A percentile compares a stretch with the other conserved stretches of the same genome.
phyloP scores from a whole-genome alignment of 2,113 vertebrate genomes.

The Corvus hawaiiensis region DNA sequence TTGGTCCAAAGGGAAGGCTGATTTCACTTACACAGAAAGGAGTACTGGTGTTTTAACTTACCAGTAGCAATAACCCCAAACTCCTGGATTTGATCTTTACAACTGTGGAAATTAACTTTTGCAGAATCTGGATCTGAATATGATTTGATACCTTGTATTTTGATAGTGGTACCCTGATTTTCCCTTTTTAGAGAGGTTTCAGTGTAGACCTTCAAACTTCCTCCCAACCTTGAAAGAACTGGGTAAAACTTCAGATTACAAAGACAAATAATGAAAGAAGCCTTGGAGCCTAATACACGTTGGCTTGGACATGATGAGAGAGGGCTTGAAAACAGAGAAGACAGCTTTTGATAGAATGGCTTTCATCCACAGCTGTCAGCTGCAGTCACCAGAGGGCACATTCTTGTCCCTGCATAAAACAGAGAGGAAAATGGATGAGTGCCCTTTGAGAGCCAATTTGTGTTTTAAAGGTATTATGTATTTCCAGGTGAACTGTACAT shows the following conservation, averaged over 20 bases:
- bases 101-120: neutral
- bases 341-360: neutral
- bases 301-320: neutral
- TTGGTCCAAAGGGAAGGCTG: neutral
- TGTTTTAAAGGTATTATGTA: neutral
- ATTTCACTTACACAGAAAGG: neutral
- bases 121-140: neutral
- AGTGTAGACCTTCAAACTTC: neutral
- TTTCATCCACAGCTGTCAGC: neutral
- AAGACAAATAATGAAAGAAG: neutral
- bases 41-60: neutral
- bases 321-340: neutral
- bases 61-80: neutral
- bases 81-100: neutral
- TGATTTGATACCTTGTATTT: neutral
- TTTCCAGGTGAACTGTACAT: neutral
- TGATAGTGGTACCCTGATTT: neutral
- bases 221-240: neutral
- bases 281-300: neutral
- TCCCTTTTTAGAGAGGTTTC: neutral
- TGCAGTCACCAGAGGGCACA: neutral
- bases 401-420: neutral
- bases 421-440: neutral
- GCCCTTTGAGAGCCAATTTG: neutral
- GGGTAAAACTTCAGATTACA: neutral